phyloP scores from a whole-genome alignment of 2,888 invertebrate genomes.

The Ferdinandea cuprea region DNA sequence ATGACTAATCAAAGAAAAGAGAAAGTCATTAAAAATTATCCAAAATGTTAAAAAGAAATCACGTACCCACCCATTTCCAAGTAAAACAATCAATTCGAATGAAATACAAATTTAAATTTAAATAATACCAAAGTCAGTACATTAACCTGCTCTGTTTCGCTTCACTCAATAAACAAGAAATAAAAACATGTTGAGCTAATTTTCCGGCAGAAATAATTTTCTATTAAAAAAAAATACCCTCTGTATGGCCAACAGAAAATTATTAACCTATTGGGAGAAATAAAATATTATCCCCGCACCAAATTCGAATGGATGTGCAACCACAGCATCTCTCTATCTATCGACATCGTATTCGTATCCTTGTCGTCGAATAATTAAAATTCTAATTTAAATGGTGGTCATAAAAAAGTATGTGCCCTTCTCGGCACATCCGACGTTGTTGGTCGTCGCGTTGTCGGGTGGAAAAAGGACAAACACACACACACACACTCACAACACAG shows the following conservation, averaged over 20 bases:
- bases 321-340: slow-evolving; percentile 68
- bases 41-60: slow-evolving; percentile 54
- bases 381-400: slow-evolving; percentile 74
- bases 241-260: slow-evolving; percentile 54
- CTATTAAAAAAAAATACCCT: slow-evolving; percentile 45
- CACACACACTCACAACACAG: too few relatives aligned
- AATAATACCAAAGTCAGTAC: slow-evolving; percentile 48
- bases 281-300: slow-evolving; percentile 49
- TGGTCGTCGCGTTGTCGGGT: slow-evolving; percentile 17
- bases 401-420: slow-evolving; percentile 72
- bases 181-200: slow-evolving; percentile 69
- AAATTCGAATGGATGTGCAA: slow-evolving; percentile 35
- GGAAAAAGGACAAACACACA: slow-evolving; percentile 71
- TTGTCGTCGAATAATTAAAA: slow-evolving; percentile 74
- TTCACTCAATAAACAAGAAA: slow-evolving; percentile 72
- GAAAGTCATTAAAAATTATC: slow-evolving; percentile 73
- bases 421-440: slow-evolving; percentile 29
- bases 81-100: slow-evolving; percentile 66
- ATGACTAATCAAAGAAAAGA: slow-evolving; percentile 58
- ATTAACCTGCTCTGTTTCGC: slow-evolving; percentile 72
- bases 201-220: slow-evolving; percentile 71
- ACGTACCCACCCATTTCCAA: slow-evolving; percentile 38
- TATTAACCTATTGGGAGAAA: slow-evolving; percentile 71
- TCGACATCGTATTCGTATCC: slow-evolving; percentile 62
- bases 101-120: slow-evolving; percentile 48